phyloP scores from a whole-genome alignment of 2,113 vertebrate genomes.

The Propithecus coquereli region DNA sequence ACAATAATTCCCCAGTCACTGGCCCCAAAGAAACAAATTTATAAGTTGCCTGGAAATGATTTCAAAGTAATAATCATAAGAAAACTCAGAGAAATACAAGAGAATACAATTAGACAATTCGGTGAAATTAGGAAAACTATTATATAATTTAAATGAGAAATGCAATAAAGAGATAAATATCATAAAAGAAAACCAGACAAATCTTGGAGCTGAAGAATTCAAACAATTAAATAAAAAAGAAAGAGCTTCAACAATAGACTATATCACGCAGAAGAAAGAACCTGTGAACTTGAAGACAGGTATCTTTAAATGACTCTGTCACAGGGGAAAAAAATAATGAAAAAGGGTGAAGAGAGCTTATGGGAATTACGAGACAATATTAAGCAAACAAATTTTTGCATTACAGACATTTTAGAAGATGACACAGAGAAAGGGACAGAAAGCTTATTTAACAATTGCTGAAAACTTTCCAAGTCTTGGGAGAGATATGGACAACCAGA shows the following conservation, averaged over 20 bases:
- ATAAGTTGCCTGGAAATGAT: neutral
- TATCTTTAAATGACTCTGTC: neutral
- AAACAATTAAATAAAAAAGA: neutral
- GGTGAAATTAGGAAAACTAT: neutral
- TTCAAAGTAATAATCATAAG: neutral
- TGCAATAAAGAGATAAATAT: neutral
- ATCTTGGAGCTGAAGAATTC: neutral
- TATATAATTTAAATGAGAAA: neutral
- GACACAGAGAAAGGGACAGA: neutral
- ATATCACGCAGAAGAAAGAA: neutral
- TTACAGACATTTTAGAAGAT: neutral
- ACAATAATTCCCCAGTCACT: neutral
- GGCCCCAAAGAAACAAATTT: neutral
- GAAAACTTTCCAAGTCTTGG: neutral
- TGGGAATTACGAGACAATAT: neutral
- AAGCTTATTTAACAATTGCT: neutral
- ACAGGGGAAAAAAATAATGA: neutral
- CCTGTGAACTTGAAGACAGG: neutral
- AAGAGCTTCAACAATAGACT: neutral
- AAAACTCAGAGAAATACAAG: neutral
- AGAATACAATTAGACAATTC: neutral
- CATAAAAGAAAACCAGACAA: neutral
- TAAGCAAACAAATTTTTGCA: neutral
- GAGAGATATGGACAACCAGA: neutral
- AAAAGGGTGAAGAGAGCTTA: neutral